Percentiles rank a stretch among this genome's conserved stretches.
These are phyloP conservation scores for Dromiciops gliroides DNA, from an alignment of 2,113 vertebrate species.

Conservation along the genomic window DNA sequence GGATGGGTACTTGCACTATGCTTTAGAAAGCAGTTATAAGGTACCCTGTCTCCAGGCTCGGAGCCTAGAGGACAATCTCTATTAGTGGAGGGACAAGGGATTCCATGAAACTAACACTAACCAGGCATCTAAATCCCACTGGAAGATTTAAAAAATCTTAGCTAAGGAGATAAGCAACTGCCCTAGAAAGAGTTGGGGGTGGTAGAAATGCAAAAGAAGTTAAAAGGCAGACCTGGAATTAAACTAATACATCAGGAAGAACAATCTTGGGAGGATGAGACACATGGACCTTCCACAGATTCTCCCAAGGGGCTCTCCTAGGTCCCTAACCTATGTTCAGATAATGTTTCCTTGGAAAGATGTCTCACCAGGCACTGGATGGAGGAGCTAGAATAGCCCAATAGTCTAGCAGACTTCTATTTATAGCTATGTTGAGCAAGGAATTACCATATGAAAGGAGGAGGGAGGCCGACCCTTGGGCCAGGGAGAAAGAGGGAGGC, in stretches of 20 bases:
- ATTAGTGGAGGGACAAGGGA: background rate
- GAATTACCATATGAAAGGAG: fast-evolving
- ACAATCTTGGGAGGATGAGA: background rate
- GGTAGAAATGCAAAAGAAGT: background rate
- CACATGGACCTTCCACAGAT: fast-evolving
- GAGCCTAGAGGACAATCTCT: background rate
- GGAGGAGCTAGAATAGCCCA: background rate
- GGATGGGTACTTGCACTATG: background rate
- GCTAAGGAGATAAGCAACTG: background rate
- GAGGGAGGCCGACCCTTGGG: background rate
- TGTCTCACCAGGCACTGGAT: fast-evolving
- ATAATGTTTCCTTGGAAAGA: background rate
- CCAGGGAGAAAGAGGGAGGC: fast-evolving
- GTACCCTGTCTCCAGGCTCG: background rate
- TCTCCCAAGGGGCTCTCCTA: fast-evolving
- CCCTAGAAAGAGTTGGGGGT: background rate
- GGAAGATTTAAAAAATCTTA: background rate
- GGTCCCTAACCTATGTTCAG: fast-evolving
- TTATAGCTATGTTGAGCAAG: fast-evolving
- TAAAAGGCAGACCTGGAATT: background rate
- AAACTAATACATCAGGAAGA: background rate
- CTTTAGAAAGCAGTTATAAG: background rate
- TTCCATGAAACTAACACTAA: background rate
- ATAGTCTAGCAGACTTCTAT: fast-evolving
- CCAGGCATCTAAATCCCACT: background rate